Evolutionary conservation across 1,140 invertebrate genomes (phyloP), one percentile per base, ranked within the genome.

Genomic region (Pemphigus obesinymphae): DNA sequence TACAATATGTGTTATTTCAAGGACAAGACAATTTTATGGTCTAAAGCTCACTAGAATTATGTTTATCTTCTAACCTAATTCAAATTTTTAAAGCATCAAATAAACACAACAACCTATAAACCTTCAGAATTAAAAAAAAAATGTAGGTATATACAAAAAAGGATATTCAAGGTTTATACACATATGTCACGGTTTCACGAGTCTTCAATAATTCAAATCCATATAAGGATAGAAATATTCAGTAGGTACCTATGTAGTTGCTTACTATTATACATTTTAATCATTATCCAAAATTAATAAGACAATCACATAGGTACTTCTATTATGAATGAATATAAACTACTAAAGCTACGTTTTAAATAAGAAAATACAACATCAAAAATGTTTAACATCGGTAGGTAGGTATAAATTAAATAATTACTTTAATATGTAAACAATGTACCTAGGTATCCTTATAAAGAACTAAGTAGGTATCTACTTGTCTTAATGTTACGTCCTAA

Each of bases 191-290:
- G n/a, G n/a, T n/a, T n/a, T 31, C 55, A 80, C 23, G 37, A 80
- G n/a, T 31, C 8, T 43, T 26, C 23, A 80, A n/a, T 45, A 80
- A 29, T 61, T 63, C 23, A 63, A 61, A 80, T 31, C 76, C 76
- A 80, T 80, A 80, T 45, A 80, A 58, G 76, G 73, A 58, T 40
- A 40, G 20, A 43, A 70, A n/a, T n/a, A n/a, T n/a, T n/a, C n/a
- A n/a, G n/a, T n/a, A n/a, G n/a, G n/a, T n/a, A n/a, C n/a, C n/a
- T n/a, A n/a, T 70, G 31, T 58, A 53, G 15, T 20, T 37, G 7
- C 40, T 8, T 70, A 17, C 13, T 48, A 20, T 50, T 20, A 31
- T 48, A 48, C 45, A 73, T 5, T 10, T 50, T 17, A 50, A 29
- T 70, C 66, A 45, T 70, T 0, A 45, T 37, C n/a, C n/a, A n/a